Evolutionary conservation across 1,140 invertebrate genomes (phyloP).

Genomic region (Cepaea nemoralis): DNA sequence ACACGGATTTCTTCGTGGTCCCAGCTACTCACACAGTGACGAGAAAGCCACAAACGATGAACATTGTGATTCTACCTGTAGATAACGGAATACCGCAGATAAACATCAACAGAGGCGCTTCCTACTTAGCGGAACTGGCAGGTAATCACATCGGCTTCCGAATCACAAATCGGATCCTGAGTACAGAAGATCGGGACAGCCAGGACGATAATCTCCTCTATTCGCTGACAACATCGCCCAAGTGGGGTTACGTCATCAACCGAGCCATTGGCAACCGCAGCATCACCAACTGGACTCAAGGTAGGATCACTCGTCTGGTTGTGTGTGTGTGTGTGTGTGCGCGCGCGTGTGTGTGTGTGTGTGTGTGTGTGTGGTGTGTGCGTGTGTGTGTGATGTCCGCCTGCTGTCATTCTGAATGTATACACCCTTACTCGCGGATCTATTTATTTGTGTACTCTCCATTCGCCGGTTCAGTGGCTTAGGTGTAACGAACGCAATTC

Average conservation of each 20-base stretch:
- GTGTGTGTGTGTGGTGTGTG: too few relatives aligned
- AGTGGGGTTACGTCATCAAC: slow-evolving; percentile 68
- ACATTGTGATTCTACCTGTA: slow-evolving; percentile 69
- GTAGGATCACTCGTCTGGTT: slow-evolving; percentile 52
- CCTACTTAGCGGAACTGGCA: slow-evolving; percentile 54
- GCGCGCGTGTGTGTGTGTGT: too few relatives aligned
- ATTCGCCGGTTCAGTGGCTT: too few relatives aligned
- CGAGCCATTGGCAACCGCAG: slow-evolving; percentile 51
- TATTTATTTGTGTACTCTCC: too few relatives aligned
- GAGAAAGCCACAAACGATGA: slow-evolving; percentile 63
- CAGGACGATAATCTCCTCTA: slow-evolving; percentile 59
- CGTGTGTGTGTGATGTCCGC: too few relatives aligned
- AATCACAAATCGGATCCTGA: slow-evolving; percentile 61
- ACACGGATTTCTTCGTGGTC: slow-evolving; percentile 70
- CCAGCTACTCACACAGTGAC: slow-evolving; percentile 62
- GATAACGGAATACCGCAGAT: slow-evolving; percentile 68
- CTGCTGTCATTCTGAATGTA: too few relatives aligned
- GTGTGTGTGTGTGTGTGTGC: neutral
- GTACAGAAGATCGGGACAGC: slow-evolving; percentile 70
- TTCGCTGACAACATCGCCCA: slow-evolving; percentile 61
- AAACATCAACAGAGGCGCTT: slow-evolving; percentile 63
- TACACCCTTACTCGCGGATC: too few relatives aligned
- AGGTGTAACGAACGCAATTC: too few relatives aligned
- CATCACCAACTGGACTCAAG: slow-evolving; percentile 70
- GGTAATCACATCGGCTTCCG: slow-evolving; percentile 59